Percentiles rank a stretch among this genome's conserved stretches.
Conservation (phyloP, 2,888 invertebrate species). For the Venusia cambrica region DNA sequence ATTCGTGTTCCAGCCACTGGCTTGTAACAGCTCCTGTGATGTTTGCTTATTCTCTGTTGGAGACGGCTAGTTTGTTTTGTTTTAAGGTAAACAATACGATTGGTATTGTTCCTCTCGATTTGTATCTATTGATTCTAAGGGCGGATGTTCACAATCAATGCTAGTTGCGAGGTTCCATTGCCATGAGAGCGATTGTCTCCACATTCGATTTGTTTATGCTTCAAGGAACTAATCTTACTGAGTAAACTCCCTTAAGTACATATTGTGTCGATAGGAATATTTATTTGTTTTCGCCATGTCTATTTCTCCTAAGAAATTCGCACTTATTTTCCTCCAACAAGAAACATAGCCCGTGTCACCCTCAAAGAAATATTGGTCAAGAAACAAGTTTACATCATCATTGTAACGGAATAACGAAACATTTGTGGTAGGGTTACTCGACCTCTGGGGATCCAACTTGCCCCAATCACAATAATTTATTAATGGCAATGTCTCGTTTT, state of each 20-base stretch:
- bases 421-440: conserved; percentile 26
- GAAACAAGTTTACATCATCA: conserved; percentile 31
- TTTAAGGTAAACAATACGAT: conserved; percentile 18
- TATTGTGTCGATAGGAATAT: conserved; percentile 5
- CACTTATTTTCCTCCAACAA: conserved; percentile 22
- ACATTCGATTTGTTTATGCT: not conserved
- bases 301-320: conserved; percentile 12
- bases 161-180: conserved; percentile 25
- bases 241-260: conserved; percentile 1
- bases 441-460: too few relatives aligned
- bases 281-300: conserved; percentile 12
- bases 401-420: conserved; percentile 32
- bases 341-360: conserved; percentile 27
- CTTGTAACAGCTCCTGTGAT: conserved; percentile 26
- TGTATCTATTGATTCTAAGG: conserved; percentile 23
- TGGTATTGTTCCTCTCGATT: conserved; percentile 16
- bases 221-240: conserved; percentile 7
- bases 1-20: too few relatives aligned
- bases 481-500: too few relatives aligned
- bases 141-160: conserved; percentile 29
- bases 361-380: conserved; percentile 27
- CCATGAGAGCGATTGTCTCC: conserved; percentile 25
- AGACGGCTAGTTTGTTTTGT: conserved; percentile 17
- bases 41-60: conserved; percentile 28
- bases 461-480: too few relatives aligned